These are phyloP conservation scores for Reinhardtius hippoglossoides DNA, from an alignment of 2,113 vertebrate species.

Conservation along the genomic window DNA sequence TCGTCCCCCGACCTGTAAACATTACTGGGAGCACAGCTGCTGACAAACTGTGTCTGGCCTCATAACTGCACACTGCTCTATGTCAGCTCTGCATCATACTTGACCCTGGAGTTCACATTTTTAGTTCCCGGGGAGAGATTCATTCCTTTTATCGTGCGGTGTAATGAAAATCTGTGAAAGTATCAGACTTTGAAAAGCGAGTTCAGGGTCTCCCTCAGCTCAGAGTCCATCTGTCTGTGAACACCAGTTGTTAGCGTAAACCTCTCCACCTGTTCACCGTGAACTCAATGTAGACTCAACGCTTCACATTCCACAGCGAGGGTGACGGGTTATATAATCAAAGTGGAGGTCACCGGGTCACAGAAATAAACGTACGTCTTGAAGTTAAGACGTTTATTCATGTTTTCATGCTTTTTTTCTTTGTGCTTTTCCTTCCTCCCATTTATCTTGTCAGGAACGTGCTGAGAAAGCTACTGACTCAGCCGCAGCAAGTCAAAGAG, in stretches of 20 bases:
- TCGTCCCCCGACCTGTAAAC: too few species aligned
- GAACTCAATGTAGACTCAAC: constrained; percentile 69
- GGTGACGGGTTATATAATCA: constrained; percentile 56
- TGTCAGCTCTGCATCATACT: neutral
- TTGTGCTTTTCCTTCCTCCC: constrained; percentile 13
- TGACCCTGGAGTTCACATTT: neutral
- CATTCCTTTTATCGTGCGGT: neutral
- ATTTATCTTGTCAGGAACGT: constrained; percentile 87
- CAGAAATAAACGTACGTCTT: too few species aligned
- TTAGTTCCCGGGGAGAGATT: neutral
- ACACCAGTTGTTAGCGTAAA: constrained; percentile 49
- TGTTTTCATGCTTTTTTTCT: constrained; percentile 12
- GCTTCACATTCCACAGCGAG: constrained; percentile 62
- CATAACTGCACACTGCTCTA: neutral
- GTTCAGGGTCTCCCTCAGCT: constrained; percentile 4
- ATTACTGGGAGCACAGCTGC: neutral
- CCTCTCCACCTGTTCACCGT: constrained; percentile 67
- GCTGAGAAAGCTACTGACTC: constrained; percentile 93
- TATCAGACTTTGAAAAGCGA: neutral
- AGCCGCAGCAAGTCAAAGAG: constrained; percentile 91
- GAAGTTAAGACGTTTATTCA: constrained; percentile 14
- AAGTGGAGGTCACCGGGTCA: neutral
- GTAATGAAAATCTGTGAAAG: neutral
- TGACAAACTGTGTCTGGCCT: neutral
- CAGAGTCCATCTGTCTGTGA: constrained; percentile 15